Base-by-base conservation (phyloP, 2,888 invertebrate genomes). In the Sycophila texana region DNA sequence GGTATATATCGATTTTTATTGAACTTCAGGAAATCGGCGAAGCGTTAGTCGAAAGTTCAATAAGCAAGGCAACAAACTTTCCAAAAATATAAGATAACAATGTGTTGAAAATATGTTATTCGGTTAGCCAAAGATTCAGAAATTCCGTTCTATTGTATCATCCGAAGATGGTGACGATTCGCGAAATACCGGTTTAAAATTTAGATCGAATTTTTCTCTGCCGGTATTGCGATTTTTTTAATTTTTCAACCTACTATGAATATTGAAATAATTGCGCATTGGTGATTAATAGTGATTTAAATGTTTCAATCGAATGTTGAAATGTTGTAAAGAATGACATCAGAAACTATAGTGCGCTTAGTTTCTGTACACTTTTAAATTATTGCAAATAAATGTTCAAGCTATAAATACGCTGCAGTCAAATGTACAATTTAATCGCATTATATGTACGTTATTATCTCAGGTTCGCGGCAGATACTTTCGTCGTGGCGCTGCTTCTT, bases 281-380 rank as follows among this genome's bases (percentile, higher is more conserved):
- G 7, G n/a, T 16, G n/a, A 30, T 14, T 39, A 30, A 61, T 61
- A 30, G 18, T 63, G 14, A n/a, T 16, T 39, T 30, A 63, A 39
- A 2, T 60, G 60, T 60, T 26, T 5, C 26, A 60, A 7, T 14
- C n/a, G n/a, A 30, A 57, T 68, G 68, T 55, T 55, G 55, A 71
- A 49, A 58, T 20, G 14, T 22, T 20, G 20, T 39, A 20, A 47
- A 58, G 26, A 58, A 26, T 58, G 70, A 58, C 70, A 58, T 70
- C 70, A 53, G 20, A 53, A 51, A 22, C 53, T n/a, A 53, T 53
- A 51, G 26, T 20, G 14, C 7, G 60, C 60, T 2, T 22, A 16
- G 26, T 30, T 61, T 30, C 30, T 2, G 30, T 61, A 53, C n/a
- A 13, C 14, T 53, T 53, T 53, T 53, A n/a, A 53, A 53, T 53